Percentiles rank a stretch among this genome's conserved stretches.
phyloP scores from a whole-genome alignment of 1,140 invertebrate species.

The Halictus rubicundus region DNA sequence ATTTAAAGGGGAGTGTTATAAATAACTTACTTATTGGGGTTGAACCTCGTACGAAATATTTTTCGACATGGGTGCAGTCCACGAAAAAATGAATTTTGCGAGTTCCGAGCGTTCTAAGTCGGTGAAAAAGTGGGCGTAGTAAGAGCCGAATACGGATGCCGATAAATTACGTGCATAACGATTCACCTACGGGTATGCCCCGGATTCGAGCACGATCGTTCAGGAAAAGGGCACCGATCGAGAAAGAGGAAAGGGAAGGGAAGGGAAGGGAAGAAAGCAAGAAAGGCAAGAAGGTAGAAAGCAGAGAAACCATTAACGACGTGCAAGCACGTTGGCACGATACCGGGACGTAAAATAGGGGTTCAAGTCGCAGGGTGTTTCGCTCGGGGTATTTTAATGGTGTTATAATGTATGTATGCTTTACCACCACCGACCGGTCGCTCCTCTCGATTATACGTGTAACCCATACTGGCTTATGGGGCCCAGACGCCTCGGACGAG shows the following conservation, averaged over 20 bases:
- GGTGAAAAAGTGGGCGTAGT: background rate
- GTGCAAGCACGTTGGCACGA: constrained; percentile 54
- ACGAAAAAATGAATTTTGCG: too few relatives aligned
- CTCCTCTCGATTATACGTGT: constrained; percentile 49
- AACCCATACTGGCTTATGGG: constrained; percentile 41
- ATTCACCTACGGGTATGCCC: background rate
- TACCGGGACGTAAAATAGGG: constrained; percentile 62
- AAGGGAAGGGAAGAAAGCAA: background rate
- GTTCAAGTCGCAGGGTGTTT: constrained; percentile 61
- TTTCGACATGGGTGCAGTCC: too few relatives aligned
- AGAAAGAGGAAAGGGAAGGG: background rate
- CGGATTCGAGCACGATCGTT: background rate
- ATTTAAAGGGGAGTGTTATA: too few relatives aligned
- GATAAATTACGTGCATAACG: background rate
- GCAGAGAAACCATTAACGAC: constrained; percentile 58
- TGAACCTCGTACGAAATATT: too few relatives aligned
- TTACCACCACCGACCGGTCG: constrained; percentile 68
- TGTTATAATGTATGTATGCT: constrained; percentile 80
- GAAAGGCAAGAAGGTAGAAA: background rate
- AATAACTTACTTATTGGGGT: too few relatives aligned
- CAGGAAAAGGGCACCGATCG: too few relatives aligned
- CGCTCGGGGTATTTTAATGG: constrained; percentile 75
- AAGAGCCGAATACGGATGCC: background rate
- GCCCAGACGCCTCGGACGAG: constrained; percentile 70
- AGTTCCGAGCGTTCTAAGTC: background rate